Base-by-base conservation (phyloP, 2,888 invertebrate genomes). In the Elmis aenea region DNA sequence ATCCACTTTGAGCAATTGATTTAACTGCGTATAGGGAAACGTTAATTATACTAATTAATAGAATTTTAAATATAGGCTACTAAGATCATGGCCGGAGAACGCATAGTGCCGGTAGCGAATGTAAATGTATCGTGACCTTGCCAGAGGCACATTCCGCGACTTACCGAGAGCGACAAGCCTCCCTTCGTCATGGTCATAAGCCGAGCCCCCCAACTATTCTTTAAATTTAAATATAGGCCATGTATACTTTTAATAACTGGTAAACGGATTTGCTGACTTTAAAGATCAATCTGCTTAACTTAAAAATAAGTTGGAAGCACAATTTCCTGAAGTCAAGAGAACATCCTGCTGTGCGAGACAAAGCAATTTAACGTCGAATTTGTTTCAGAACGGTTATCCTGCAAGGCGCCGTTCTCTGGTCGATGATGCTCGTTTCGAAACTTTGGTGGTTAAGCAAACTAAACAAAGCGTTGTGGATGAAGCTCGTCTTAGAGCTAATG, bases 351-450 rank as follows among this genome's bases (percentile, higher is more conserved):
- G 61, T 26, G 22, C 8, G 33, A 54, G 59, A 61, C 61, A 61
- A 58, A 49, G 37, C 50, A 22, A 34, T 34, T 34, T 25, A 38
- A 23, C 27, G 18, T 9, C 12, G 15, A 38, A 54, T 51, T 48
- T 52, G 60, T 80, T 81, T 22, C 76, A 96, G 95, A 94, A 96
- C 75, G 96, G 95, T 47, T 95, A 95, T 68, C 91, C 93, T 55
- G 90, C 94, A 46, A 83, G 94, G 61, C 84, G 93, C 58, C 85
- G 95, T 61, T 95, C 95, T 48, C 80, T 97, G 48, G 96, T 97
- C 33, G 96, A 94, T 61, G 96, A 97, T 71, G 96, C 97, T 54
- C 85, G 93, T 58, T 96, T 97, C 70, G 97, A 97, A 70, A 92
- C 90, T 45, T 76, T 91, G 62, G 90, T 95, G 57, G 94, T 95